phyloP scores from a whole-genome alignment of 1,140 invertebrate species.

The Drosophila teissieri region DNA sequence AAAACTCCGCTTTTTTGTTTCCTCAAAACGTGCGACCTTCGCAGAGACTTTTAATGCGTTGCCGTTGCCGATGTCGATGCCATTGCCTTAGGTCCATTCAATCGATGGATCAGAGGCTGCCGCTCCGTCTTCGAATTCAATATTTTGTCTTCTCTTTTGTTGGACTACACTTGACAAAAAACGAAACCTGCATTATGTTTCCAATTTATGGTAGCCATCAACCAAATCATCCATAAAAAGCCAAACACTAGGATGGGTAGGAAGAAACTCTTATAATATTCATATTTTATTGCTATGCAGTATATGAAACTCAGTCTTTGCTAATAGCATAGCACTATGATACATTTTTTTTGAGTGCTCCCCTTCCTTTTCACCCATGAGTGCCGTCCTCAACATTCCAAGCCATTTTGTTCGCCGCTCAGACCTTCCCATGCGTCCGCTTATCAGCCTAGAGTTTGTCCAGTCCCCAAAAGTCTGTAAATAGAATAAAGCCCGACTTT shows the following conservation, averaged over 20 bases:
- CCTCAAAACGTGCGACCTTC: conserved; percentile 66
- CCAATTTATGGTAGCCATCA: background rate
- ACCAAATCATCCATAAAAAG: no score
- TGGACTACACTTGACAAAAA: background rate
- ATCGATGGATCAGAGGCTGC: conserved; percentile 66
- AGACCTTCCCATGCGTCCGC: conserved; percentile 39
- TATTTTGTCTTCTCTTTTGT: conserved; percentile 35
- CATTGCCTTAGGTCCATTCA: conserved; percentile 56
- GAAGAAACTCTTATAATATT: background rate
- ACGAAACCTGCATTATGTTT: background rate
- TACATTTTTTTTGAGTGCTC: background rate
- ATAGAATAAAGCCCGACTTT: conserved; percentile 19
- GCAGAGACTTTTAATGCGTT: conserved; percentile 67
- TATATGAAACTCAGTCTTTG: no score
- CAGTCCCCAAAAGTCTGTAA: conserved; percentile 30
- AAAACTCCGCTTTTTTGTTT: conserved; percentile 30
- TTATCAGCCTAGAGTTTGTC: conserved; percentile 52
- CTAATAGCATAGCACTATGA: no score
- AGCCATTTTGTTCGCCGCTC: conserved; percentile 9
- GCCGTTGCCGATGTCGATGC: conserved; percentile 44
- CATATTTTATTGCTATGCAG: background rate
- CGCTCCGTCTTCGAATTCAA: conserved; percentile 22
- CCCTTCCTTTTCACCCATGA: background rate
- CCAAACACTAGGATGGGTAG: no score
- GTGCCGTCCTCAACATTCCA: conserved; percentile 30